Conservation (phyloP, 2,888 invertebrate genomes). For the Stenoptilia bipunctidactyla region DNA sequence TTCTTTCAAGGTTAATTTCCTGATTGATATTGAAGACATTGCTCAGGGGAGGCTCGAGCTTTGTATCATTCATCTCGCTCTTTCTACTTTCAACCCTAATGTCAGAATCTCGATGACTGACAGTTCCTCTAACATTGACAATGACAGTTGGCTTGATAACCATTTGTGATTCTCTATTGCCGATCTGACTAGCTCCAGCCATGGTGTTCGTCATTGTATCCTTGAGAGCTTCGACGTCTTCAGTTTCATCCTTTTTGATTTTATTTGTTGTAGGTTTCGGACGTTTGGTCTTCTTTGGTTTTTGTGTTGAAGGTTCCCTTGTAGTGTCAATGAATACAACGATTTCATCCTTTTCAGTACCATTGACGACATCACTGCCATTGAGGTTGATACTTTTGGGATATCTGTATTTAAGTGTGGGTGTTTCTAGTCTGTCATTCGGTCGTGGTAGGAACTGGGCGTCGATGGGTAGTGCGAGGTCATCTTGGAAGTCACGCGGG, state of each 20-base stretch:
- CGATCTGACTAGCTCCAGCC: not conserved
- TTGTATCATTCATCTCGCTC: constrained; percentile 23
- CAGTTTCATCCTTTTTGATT: constrained; percentile 23
- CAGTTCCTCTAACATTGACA: constrained; percentile 52
- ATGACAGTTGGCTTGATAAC: constrained; percentile 53
- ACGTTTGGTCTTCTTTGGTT: constrained; percentile 32
- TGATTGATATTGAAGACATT: constrained; percentile 61
- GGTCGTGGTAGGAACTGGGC: constrained; percentile 37
- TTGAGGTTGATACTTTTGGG: constrained; percentile 38
- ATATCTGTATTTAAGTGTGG: constrained; percentile 44
- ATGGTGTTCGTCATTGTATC: constrained; percentile 28
- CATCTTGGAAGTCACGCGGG: not conserved
- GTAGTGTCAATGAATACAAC: constrained; percentile 40
- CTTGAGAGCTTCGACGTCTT: constrained; percentile 27
- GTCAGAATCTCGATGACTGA: constrained; percentile 48
- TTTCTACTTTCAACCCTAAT: constrained; percentile 40
- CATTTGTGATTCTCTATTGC: not conserved
- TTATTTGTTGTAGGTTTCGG: constrained; percentile 21
- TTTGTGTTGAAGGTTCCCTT: constrained; percentile 30
- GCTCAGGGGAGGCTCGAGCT: constrained; percentile 24
- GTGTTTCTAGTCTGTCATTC: constrained; percentile 58
- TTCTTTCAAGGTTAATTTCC: constrained; percentile 47
- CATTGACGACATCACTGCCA: constrained; percentile 8
- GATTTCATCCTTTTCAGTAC: constrained; percentile 34
- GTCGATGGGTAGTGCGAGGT: not conserved